phyloP scores from a whole-genome alignment of 1,140 invertebrate species.

The Sarcophaga peregrina region DNA sequence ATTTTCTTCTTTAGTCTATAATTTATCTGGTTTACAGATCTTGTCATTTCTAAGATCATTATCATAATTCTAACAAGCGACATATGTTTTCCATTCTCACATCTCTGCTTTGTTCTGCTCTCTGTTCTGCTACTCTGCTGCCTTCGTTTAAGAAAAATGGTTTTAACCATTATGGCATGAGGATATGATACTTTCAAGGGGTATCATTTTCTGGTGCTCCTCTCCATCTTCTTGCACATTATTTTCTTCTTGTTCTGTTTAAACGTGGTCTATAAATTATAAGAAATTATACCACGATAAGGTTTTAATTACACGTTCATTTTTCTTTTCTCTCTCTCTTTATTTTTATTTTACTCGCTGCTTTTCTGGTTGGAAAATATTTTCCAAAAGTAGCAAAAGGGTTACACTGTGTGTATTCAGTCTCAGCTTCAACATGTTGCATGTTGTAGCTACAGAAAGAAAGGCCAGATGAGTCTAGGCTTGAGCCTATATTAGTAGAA shows the following conservation, averaged over 20 bases:
- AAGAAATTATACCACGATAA: background rate
- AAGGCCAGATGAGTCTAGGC: background rate
- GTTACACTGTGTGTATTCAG: background rate
- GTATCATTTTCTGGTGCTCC: too few species aligned
- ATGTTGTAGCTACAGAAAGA: background rate
- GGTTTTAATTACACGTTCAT: background rate
- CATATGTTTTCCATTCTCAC: background rate
- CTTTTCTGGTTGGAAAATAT: background rate
- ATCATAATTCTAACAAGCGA: conserved; percentile 31
- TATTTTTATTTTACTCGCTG: too few species aligned
- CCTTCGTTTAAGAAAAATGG: background rate
- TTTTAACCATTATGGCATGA: too few species aligned
- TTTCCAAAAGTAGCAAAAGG: background rate
- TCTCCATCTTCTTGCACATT: too few species aligned
- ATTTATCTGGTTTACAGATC: conserved; percentile 35
- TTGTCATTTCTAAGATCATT: conserved; percentile 30
- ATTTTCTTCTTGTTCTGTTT: too few species aligned
- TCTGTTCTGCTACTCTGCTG: background rate
- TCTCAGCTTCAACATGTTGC: background rate
- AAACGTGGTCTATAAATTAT: background rate
- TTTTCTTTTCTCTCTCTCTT: too few species aligned
- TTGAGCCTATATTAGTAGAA: background rate
- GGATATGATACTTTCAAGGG: too few species aligned
- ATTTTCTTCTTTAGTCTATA: background rate
- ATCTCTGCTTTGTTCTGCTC: background rate